Evolutionary conservation across 2,113 vertebrate species (phyloP).

Genomic region (Motacilla tschutschensis): DNA sequence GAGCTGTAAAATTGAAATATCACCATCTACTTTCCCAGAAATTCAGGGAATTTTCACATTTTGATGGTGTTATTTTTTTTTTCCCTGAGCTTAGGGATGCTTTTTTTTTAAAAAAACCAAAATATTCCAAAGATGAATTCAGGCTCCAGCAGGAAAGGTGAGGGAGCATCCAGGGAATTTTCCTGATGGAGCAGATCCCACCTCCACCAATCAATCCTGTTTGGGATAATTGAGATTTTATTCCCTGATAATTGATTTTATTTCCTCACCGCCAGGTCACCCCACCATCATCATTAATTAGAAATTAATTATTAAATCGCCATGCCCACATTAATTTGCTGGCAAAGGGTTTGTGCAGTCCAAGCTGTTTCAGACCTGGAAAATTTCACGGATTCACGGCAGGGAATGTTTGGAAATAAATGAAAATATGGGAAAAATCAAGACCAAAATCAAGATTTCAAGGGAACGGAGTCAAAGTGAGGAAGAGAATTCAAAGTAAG

Average conservation of each 20-base stretch:
- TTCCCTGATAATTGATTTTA: background rate
- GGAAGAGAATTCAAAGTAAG: background rate
- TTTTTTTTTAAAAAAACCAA: background rate
- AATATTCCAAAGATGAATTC: background rate
- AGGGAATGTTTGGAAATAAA: background rate
- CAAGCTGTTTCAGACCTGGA: background rate
- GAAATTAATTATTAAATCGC: background rate
- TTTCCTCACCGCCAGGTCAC: background rate
- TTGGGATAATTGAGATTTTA: too few species aligned
- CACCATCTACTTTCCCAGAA: background rate
- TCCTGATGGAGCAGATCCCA: background rate
- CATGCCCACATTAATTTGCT: background rate
- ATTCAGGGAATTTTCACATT: background rate
- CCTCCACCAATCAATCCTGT: background rate
- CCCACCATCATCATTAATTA: background rate
- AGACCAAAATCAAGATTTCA: background rate
- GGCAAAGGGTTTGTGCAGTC: background rate
- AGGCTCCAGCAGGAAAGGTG: background rate
- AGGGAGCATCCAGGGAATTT: background rate
- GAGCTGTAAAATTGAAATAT: background rate
- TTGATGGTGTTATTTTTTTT: background rate
- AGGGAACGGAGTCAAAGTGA: too few species aligned
- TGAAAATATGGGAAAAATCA: background rate
- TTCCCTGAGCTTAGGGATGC: background rate
- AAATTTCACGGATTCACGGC: rapidly evolving